Evolutionary conservation across 2,888 invertebrate genomes (phyloP), one percentile per base, ranked within the genome.

Genomic region (Caenorhabditis uteleia): DNA sequence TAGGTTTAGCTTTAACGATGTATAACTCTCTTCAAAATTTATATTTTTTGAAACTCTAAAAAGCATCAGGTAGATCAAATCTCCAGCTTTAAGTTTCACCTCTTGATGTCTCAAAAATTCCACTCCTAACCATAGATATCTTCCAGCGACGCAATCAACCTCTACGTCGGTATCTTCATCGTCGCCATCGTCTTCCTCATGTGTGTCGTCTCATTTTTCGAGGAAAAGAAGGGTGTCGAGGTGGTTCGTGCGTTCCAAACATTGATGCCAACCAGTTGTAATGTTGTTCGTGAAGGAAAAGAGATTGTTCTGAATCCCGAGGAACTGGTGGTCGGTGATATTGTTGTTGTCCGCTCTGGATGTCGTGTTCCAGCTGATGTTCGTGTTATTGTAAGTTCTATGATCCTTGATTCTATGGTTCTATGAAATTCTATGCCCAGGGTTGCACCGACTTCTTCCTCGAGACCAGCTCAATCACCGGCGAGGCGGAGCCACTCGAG

Each of bases 381-480:
- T 25, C 47, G 75, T 36, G 42, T 75, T 34, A 62, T 77, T 21
- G 66, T 56, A 36, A 55, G n/a, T n/a, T n/a, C n/a, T n/a, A n/a
- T n/a, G n/a, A n/a, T n/a, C n/a, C n/a, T n/a, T n/a, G n/a, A n/a
- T n/a, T n/a, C n/a, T n/a, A n/a, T n/a, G n/a, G n/a, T n/a, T n/a
- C n/a, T n/a, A n/a, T n/a, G n/a, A n/a, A n/a, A n/a, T n/a, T n/a
- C n/a, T n/a, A n/a, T n/a, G n/a, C n/a, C n/a, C n/a, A n/a, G n/a
- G n/a, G n/a, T n/a, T n/a, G 74, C 53, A 61, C 68, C 8, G 67
- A 78, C 42, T 60, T 78, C 48, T 71, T 73, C 43, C 55, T 78
- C 49, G 78, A 78, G 39, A 74, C 78, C 3, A 75, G 75, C 14
- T 74, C 77, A 1, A 74, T 78, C 38, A 78, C 78, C 21, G 77